A percentile compares a stretch with the other conserved stretches of the same genome.
Evolutionary conservation across 1,140 invertebrate genomes (phyloP).

Genomic region (Ceratitis capitata): DNA sequence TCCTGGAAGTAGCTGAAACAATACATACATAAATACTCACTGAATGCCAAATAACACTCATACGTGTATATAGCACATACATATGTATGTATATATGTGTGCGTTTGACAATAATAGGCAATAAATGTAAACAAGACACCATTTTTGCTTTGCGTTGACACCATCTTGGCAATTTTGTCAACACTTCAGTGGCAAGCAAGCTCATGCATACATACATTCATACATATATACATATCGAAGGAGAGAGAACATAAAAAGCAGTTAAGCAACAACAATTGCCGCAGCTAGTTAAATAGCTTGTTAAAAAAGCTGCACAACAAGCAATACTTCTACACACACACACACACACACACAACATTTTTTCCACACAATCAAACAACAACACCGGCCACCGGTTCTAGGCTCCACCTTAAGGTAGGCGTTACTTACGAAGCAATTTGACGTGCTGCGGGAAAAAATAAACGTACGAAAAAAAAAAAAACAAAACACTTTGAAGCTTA

Average conservation of each 20-base stretch:
- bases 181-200: slow-evolving; percentile 18
- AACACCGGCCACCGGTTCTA: slow-evolving; percentile 22
- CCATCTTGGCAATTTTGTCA: slow-evolving; percentile 44
- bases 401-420: slow-evolving; percentile 33
- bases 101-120: neutral
- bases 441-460: no score
- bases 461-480: neutral
- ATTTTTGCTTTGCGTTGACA: slow-evolving; percentile 45
- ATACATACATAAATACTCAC: neutral
- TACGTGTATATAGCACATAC: neutral
- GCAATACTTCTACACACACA: neutral
- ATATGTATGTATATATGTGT: neutral
- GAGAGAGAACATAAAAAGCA: neutral
- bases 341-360: neutral
- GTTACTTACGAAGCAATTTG: slow-evolving; percentile 6
- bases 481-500: neutral
- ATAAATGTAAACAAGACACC: slow-evolving; percentile 42
- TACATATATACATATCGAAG: neutral
- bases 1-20: neutral
- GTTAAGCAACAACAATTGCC: neutral
- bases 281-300: neutral
- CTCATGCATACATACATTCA: slow-evolving; percentile 19
- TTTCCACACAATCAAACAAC: neutral
- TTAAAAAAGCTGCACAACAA: neutral
- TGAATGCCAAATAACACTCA: neutral